Evolutionary conservation across 2,113 vertebrate genomes (phyloP), one percentile per base, ranked within the genome.

Genomic region (Addax nasomaculatus): DNA sequence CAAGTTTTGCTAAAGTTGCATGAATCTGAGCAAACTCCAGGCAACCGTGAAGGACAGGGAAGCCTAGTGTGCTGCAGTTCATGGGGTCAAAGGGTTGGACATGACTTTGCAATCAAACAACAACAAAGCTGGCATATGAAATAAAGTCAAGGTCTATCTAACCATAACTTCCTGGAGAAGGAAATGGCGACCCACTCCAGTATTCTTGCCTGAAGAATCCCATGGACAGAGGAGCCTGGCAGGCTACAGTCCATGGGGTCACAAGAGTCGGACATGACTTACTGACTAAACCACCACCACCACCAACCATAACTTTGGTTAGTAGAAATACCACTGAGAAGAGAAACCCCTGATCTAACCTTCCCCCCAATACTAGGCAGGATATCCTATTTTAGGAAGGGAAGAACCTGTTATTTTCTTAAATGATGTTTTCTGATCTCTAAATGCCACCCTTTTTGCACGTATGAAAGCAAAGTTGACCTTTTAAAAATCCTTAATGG

Each of bases 1-100:
- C 47, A 89, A 97, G 19, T n/a, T 97, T 93, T 97, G 36, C 45
- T 94, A 96, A 76, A 93, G 47, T 90, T 62, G 3, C 67, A 62
- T 21, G 23, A 76, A 27, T 76, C 23, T 43, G 6, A 76, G 70
- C 70, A 76, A 73, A 73, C 67, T 39, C 67, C 2, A 73, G 67
- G 21, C 1, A 11, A 76, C 39, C 43, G 12, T 43, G 23, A 76
- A 76, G 70, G 70, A 76, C 70, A 76, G 25, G 70, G 23, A 76
- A 7, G 70, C 70, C 39, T 43, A 23, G 39, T 27, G 36, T 76
- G 70, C 39, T 1, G 23, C 70, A 76, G 6, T 43, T 43, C 70
- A 76, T 7, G 39, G 39, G 39, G 12, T 76, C 39, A 76, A 43
- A 76, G 23, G 14, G 39, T 76, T 43, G 70, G 70, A 43, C 23